Conservation (phyloP, 2,797 vertebrate species). For the Falco columbarius region DNA sequence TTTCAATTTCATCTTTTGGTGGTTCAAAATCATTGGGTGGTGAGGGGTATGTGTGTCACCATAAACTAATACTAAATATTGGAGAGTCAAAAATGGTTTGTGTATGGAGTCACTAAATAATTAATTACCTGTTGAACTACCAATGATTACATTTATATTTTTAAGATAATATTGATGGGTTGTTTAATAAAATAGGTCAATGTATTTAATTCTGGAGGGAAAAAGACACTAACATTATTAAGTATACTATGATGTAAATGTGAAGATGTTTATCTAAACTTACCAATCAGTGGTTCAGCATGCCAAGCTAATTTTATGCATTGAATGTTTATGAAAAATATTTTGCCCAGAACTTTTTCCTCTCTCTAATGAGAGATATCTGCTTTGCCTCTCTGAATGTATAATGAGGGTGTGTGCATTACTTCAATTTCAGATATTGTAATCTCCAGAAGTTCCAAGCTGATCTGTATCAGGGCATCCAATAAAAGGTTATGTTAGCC, state of each 20-base stretch:
- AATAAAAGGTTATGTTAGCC: fast-evolving
- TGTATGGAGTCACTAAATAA: background rate
- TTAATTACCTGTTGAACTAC: background rate
- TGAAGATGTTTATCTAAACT: background rate
- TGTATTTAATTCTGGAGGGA: background rate
- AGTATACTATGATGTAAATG: background rate
- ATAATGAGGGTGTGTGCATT: background rate
- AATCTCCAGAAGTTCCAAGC: background rate
- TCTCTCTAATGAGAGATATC: background rate
- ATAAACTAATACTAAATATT: background rate
- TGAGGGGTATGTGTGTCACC: background rate
- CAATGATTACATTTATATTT: background rate
- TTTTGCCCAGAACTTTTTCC: background rate
- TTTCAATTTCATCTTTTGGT: background rate
- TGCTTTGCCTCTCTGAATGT: background rate
- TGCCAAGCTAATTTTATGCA: background rate
- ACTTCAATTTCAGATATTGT: background rate
- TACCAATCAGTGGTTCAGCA: background rate
- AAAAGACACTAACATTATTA: background rate
- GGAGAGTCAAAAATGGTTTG: background rate
- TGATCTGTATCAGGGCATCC: background rate
- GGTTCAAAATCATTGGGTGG: background rate
- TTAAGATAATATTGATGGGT: background rate
- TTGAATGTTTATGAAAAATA: background rate
- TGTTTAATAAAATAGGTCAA: background rate